Conservation (phyloP, 1,140 invertebrate species). For the Galleria mellonella region DNA sequence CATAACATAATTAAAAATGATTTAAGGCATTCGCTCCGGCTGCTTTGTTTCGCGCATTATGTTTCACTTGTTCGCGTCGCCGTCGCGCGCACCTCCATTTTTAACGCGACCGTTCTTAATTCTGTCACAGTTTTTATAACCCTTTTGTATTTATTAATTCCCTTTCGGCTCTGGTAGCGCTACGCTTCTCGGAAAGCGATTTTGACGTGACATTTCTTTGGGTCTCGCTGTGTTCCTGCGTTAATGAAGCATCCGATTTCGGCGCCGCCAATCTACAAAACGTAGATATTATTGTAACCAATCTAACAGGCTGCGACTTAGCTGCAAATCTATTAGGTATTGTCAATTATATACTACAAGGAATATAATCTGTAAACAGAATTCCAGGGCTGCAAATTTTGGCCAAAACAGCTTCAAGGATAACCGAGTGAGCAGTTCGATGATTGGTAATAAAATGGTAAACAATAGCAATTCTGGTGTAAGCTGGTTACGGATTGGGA, state of each 20-base stretch:
- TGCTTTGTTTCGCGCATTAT: slow-evolving; percentile 73
- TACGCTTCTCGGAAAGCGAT: slow-evolving; percentile 64
- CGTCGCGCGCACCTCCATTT: slow-evolving; percentile 42
- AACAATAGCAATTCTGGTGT: slow-evolving; percentile 48
- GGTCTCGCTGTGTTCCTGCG: slow-evolving; percentile 40
- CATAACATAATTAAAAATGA: slow-evolving; percentile 75
- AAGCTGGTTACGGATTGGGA: slow-evolving; percentile 14
- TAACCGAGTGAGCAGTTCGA: background rate
- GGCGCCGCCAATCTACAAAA: slow-evolving; percentile 32
- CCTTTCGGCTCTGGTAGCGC: slow-evolving; percentile 66
- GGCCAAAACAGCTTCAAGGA: too few relatives aligned
- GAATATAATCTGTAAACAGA: too few relatives aligned
- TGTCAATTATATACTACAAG: too few relatives aligned
- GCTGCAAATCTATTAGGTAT: too few relatives aligned
- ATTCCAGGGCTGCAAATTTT: too few relatives aligned
- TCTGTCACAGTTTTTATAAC: slow-evolving; percentile 72
- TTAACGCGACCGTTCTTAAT: slow-evolving; percentile 68
- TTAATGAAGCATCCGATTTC: slow-evolving; percentile 67
- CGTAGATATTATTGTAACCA: slow-evolving; percentile 21
- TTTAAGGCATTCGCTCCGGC: slow-evolving; percentile 72
- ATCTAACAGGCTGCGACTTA: slow-evolving; percentile 14
- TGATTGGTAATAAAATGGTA: slow-evolving; percentile 42
- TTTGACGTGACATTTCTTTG: slow-evolving; percentile 61
- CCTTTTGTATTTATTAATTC: slow-evolving; percentile 71
- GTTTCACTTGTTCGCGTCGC: slow-evolving; percentile 68